Evolutionary conservation across 92 coral and sea anemone genomes (phyloP), one percentile per base, ranked within the genome.

Genomic region (Paragorgia papillata): DNA sequence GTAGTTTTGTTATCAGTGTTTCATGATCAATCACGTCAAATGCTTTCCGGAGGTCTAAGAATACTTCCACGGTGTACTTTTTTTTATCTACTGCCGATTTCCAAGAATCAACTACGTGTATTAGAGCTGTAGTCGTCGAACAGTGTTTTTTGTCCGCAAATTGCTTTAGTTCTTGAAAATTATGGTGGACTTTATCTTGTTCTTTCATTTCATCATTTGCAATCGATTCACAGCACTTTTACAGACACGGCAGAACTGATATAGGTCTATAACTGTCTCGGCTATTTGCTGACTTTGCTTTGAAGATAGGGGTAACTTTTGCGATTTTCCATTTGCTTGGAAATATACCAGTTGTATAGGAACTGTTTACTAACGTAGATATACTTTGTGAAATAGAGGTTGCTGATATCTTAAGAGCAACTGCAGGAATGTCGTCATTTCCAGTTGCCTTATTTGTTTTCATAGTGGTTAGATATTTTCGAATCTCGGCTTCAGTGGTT

Each of bases 1-100:
- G 13, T 18, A 85, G 48, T 68, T 85, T 80, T 8, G 59, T 26
- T 12, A 79, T 27, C 30, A 79, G 80, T 49, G 60, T 18, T n/a
- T 79, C 14, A 67, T 84, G 88, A 69, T 85, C 70, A 30, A 85
- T 70, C n/a, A 80, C 66, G 79, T 80, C 85, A 63, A 85, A 85
- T 68, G 89, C 89, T 31, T 85, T 80, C 35, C 49, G 62, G 73
- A 73, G 75, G 66, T 83, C 87, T 19, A 87, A 49, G n/a, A 79
- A 60, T 20, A 79, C 77, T 76, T 71, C 13, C n/a, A 83, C 90
- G 49, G 80, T 24, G 33, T 70, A 73, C 48, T 56, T 37, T 33
- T 76, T 77, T 27, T 57, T 54, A 63, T 83, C 88, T 66, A 83
- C 59, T 46, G n/a, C 53, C n/a, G 10, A 37, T 10, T 37, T 37